A percentile compares a stretch with the other conserved stretches of the same genome.
phyloP scores from a whole-genome alignment of 2,797 vertebrate species.

The Glossophaga mutica region DNA sequence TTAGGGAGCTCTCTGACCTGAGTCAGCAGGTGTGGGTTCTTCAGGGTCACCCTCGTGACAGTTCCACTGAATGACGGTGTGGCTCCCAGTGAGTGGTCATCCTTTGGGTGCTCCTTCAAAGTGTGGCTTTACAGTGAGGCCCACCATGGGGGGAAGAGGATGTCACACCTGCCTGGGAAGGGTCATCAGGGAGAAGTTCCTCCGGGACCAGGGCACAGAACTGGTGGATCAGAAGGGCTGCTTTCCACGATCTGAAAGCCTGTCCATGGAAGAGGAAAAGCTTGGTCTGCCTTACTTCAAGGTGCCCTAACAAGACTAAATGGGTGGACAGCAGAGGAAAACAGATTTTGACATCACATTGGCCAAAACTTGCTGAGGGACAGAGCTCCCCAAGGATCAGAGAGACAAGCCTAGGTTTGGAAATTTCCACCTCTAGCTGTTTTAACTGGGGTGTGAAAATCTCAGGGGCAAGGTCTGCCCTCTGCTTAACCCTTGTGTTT shows the following conservation, averaged over 20 bases:
- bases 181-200: background rate
- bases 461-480: background rate
- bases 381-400: background rate
- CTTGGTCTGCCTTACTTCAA: background rate
- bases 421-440: background rate
- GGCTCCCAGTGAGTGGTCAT: background rate
- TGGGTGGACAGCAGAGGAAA: background rate
- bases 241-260: background rate
- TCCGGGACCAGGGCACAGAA: background rate
- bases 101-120: background rate
- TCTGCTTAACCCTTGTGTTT: background rate
- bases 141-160: background rate
- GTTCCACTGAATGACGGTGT: background rate
- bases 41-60: background rate
- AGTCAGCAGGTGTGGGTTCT: slow-evolving; percentile 55
- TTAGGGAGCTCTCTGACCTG: background rate
- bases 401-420: background rate
- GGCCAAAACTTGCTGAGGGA: background rate
- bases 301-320: background rate
- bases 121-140: background rate
- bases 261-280: background rate
- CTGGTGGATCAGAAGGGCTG: background rate
- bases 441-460: background rate
- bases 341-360: background rate
- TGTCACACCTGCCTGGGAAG: background rate